Percentiles rank a stretch among this genome's conserved stretches.
Evolutionary conservation across 2,797 vertebrate species (phyloP).

Genomic region (Onychomys leucogaster): DNA sequence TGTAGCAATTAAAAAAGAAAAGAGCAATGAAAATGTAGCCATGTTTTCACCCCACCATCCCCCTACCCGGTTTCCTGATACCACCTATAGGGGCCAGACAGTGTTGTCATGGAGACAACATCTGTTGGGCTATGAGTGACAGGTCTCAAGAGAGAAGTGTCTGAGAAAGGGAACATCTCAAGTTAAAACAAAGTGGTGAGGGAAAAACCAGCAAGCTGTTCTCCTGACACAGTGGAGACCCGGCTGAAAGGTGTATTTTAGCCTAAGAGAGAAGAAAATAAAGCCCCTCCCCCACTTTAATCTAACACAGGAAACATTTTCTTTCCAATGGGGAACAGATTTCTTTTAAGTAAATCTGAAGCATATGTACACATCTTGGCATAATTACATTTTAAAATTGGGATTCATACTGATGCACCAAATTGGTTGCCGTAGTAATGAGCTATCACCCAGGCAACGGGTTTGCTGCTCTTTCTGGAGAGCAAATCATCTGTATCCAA

Average conservation of each 20-base stretch:
- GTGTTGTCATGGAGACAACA: slow-evolving; percentile 82
- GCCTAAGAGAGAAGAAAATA: slow-evolving; percentile 44
- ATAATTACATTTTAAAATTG: slow-evolving; percentile 83
- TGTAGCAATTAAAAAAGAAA: slow-evolving; percentile 74
- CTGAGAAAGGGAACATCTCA: slow-evolving; percentile 76
- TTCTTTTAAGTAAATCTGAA: slow-evolving; percentile 77
- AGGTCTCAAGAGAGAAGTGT: slow-evolving; percentile 76
- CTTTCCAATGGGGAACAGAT: slow-evolving; percentile 53
- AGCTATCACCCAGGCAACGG: slow-evolving; percentile 79
- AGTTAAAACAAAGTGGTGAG: slow-evolving; percentile 64
- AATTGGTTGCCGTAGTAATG: slow-evolving; percentile 82
- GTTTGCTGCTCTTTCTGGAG: slow-evolving; percentile 72
- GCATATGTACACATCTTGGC: slow-evolving; percentile 78
- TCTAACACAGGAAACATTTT: slow-evolving; percentile 63
- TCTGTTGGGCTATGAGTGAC: slow-evolving; percentile 79
- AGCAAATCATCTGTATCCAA: slow-evolving; percentile 74
- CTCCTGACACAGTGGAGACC: not conserved
- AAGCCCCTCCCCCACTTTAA: slow-evolving; percentile 11
- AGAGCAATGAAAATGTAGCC: slow-evolving; percentile 67
- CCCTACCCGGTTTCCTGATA: not conserved
- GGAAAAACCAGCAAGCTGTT: slow-evolving; percentile 65
- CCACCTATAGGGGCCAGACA: slow-evolving; percentile 62
- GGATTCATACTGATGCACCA: slow-evolving; percentile 80
- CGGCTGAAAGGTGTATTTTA: slow-evolving; percentile 27
- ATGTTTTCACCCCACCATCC: not conserved